Evolutionary conservation across 2,113 vertebrate genomes (phyloP).

Genomic region (Hyperopisus bebe): DNA sequence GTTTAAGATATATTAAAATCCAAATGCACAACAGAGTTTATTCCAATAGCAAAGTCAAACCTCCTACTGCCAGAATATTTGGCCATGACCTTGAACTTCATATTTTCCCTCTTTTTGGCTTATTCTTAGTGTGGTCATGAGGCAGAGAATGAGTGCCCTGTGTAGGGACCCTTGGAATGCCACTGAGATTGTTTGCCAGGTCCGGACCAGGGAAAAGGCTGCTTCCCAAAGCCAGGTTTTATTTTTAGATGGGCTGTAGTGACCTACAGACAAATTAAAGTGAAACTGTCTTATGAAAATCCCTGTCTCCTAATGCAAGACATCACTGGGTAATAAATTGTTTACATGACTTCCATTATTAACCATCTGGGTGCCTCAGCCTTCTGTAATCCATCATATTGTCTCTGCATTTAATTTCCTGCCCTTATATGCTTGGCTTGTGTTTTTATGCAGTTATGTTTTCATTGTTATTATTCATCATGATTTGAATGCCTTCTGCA

Average conservation of each 20-base stretch:
- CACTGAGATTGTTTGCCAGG: not conserved
- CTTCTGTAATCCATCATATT: not conserved
- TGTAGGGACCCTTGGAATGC: not conserved
- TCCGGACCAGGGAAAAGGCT: not conserved
- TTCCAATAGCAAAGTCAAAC: not conserved
- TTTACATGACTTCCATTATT: not conserved
- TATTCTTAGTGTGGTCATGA: not conserved
- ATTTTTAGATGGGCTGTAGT: not conserved
- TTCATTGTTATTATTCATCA: not conserved
- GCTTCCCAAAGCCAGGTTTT: not conserved
- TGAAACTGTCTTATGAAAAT: not conserved
- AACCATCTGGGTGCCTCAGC: not conserved
- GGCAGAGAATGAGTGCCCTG: not conserved
- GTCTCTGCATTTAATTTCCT: not conserved
- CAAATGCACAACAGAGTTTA: not conserved
- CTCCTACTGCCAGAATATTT: not conserved
- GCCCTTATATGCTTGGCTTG: not conserved
- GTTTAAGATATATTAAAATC: not conserved
- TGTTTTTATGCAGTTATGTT: not conserved
- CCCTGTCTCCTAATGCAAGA: not conserved
- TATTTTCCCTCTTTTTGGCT: not conserved
- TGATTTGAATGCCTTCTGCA: not conserved
- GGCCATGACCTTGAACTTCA: not conserved
- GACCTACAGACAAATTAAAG: slow-evolving; percentile 16
- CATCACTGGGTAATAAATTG: not conserved